phyloP scores from a whole-genome alignment of 1,140 invertebrate species.

The Microplitis mediator region DNA sequence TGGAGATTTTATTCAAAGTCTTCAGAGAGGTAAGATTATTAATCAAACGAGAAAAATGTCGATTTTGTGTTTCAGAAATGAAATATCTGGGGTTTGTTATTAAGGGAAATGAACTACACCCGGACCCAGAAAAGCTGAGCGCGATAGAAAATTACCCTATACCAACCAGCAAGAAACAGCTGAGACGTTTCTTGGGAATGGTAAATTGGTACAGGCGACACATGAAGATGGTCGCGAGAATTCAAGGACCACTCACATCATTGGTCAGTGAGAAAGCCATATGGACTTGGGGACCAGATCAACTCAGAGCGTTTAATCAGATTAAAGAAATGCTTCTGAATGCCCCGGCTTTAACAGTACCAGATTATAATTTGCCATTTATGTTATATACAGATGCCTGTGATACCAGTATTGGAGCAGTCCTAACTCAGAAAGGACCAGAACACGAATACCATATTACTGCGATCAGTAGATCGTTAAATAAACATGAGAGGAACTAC shows the following conservation, averaged over 20 bases:
- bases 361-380: neutral
- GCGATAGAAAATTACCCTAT: neutral
- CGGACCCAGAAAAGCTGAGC: neutral
- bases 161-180: neutral
- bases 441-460: neutral
- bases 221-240: neutral
- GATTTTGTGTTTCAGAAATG: neutral
- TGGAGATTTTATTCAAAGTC: neutral
- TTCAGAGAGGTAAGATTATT: neutral
- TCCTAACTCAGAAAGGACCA: neutral
- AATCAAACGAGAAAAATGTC: neutral
- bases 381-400: neutral
- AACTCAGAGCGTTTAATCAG: neutral
- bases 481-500: neutral
- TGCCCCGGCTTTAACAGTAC: neutral
- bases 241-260: neutral
- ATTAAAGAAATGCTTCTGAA: neutral
- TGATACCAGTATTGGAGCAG: neutral
- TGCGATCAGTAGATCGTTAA: neutral
- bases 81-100: neutral
- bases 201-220: too few relatives aligned
- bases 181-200: too few relatives aligned
- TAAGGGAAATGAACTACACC: neutral
- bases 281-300: neutral
- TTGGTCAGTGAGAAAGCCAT: neutral